Base-by-base conservation (phyloP, 1,140 invertebrate species). In the Agrypnia vestita region DNA sequence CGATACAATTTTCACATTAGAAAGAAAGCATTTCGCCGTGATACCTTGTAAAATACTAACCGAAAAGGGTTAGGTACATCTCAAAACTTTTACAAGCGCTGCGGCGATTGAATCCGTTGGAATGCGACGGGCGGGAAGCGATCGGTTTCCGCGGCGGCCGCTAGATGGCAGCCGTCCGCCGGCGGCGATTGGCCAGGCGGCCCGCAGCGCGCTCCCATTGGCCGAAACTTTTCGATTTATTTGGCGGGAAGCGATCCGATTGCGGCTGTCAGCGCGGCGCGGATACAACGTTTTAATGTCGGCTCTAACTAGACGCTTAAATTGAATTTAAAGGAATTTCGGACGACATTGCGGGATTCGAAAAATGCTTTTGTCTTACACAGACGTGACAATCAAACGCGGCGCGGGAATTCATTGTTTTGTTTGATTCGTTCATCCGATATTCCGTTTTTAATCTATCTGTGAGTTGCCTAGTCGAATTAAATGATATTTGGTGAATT, bases 231-330 rank as follows among this genome's bases (percentile, higher is more conserved):
- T 69, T 69, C 44, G 61, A 69, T 69, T 69, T 69, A 49, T 69
- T 69, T 69, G 64, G 64, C 64, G 44, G 13, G 64, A 69, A 69
- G 17, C 64, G 46, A 69, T 69, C 44, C 64, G 64, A 69, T 69
- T 69, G 64, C 64, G 64, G 13, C 64, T 69, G 64, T 69, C 64
- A 69, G 43, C 19, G 43, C 17, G 64, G 43, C 64, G 64, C 17
- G 44, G 35, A 47, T 69, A 69, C 64, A 69, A 49, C 64, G 64
- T 69, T 69, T 69, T 69, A 69, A 69, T 69, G 64, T 69, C 64
- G 46, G 44, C 64, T 47, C 43, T 69, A 69, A 69, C 64, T 69
- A 69, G 44, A 47, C 43, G 64, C 35, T 64, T 25, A 64, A 47
- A 69, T 69, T 69, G 64, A 69, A 69, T 47, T 47, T n/a, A n/a